Percentiles rank a stretch among this genome's conserved stretches.
Evolutionary conservation across 1,140 invertebrate species (phyloP).

Genomic region (Geopemphigus sp.): DNA sequence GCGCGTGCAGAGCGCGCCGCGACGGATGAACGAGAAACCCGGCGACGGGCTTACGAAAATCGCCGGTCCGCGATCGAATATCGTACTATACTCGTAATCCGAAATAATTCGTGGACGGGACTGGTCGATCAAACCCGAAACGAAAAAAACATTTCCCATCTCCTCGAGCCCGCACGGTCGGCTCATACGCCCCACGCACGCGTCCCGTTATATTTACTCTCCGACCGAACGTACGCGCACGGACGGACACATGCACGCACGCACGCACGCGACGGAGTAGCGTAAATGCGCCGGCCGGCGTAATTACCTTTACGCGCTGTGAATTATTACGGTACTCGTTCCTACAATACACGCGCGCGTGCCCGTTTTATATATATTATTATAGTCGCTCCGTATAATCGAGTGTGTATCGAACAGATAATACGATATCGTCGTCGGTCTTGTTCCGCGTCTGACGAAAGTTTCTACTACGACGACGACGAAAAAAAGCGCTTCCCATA

Average conservation of each 20-base stretch:
- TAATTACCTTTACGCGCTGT: slow-evolving; percentile 1
- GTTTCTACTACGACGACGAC: not conserved
- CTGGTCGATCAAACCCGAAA: not conserved
- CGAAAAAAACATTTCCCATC: slow-evolving; percentile 24
- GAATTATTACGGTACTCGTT: not conserved
- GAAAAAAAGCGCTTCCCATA: too few relatives aligned
- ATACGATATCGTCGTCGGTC: not conserved
- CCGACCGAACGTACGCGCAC: not conserved
- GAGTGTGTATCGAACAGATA: slow-evolving; percentile 1
- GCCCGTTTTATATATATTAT: not conserved
- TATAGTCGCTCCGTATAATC: not conserved
- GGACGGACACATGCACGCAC: not conserved
- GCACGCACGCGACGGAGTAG: not conserved
- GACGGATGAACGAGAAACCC: too few relatives aligned
- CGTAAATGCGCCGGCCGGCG: not conserved
- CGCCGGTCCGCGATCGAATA: too few relatives aligned
- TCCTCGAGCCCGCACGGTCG: not conserved
- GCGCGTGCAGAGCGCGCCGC: too few relatives aligned
- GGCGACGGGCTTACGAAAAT: too few relatives aligned
- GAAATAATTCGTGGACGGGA: not conserved
- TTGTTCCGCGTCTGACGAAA: too few relatives aligned
- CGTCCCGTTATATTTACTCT: slow-evolving; percentile 8
- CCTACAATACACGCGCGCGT: not conserved
- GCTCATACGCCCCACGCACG: not conserved
- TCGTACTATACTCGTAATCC: too few relatives aligned